These are phyloP conservation scores for Phenganax marumi DNA, from an alignment of 92 coral and sea anemone species.

Conservation along the genomic window DNA sequence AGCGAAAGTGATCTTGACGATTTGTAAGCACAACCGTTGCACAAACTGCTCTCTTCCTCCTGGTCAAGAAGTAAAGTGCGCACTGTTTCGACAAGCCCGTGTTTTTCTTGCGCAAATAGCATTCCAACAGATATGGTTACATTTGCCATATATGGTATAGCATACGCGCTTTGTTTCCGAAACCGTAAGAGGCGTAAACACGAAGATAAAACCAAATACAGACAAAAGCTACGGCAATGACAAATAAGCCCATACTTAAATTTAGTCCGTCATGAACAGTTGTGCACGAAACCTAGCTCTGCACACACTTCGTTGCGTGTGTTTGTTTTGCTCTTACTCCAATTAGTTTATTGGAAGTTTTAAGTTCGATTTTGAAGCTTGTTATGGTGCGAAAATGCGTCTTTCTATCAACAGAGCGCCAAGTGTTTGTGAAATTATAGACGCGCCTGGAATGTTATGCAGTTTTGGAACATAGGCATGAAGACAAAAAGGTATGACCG, in stretches of 20 bases:
- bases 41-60: neutral
- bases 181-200: slow-evolving; percentile 2
- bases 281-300: neutral
- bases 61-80: slow-evolving; percentile 5
- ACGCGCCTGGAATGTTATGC: slow-evolving; percentile 13
- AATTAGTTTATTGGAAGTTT: neutral
- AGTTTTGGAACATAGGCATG: neutral
- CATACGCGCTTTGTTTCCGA: slow-evolving; percentile 3
- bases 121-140: slow-evolving; percentile 22
- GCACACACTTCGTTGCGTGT: neutral
- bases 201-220: slow-evolving; percentile 23
- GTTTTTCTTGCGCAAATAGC: neutral
- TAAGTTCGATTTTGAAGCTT: neutral
- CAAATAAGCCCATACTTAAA: neutral
- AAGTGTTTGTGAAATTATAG: slow-evolving; percentile 4
- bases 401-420: slow-evolving; percentile 1
- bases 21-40: neutral
- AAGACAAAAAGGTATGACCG: slow-evolving; percentile 5
- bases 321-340: neutral
- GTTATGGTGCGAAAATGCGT: neutral
- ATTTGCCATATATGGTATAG: slow-evolving; percentile 21
- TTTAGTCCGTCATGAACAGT: neutral
- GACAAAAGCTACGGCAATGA: slow-evolving; percentile 4
- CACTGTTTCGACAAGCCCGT: neutral
- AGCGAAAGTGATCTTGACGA: neutral